phyloP scores from a whole-genome alignment of 37 sponge, comb jelly and placozoan species.

The Amphimedon queenslandica region DNA sequence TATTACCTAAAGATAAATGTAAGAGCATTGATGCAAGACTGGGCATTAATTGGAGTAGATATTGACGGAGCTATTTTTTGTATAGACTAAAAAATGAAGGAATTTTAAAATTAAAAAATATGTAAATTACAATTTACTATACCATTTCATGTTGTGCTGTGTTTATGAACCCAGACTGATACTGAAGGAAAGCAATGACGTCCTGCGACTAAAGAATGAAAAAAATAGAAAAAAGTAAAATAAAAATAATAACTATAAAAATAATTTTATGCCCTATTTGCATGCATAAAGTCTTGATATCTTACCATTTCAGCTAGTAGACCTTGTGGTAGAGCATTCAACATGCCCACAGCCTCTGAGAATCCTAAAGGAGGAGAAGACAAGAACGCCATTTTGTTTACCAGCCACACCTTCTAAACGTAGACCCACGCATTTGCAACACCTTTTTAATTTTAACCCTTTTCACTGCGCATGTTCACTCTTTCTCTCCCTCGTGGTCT shows the following conservation, averaged over 20 bases:
- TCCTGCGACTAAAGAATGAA: constrained; percentile 62
- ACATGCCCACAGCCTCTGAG: constrained; percentile 34
- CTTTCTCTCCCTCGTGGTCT: not conserved
- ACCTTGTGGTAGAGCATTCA: constrained; percentile 74
- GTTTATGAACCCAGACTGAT: constrained; percentile 42
- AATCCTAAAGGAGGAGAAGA: constrained; percentile 65
- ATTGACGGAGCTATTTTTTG: too few relatives aligned
- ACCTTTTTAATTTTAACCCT: too few relatives aligned
- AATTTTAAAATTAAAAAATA: not conserved
- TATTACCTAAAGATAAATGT: constrained; percentile 61
- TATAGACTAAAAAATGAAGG: constrained; percentile 2
- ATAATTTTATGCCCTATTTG: too few relatives aligned
- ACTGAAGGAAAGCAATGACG: constrained; percentile 69
- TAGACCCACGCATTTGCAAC: too few relatives aligned
- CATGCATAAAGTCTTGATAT: not conserved
- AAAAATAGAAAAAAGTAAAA: constrained; percentile 7
- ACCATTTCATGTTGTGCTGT: constrained; percentile 51
- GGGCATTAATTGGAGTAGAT: constrained; percentile 27
- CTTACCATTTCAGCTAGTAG: constrained; percentile 77
- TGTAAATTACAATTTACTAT: not conserved
- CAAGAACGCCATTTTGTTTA: constrained; percentile 47
- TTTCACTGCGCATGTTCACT: not conserved
- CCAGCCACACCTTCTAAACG: not conserved
- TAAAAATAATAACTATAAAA: not conserved
- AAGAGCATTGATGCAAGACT: constrained; percentile 60